phyloP scores from a whole-genome alignment of 2,113 vertebrate genomes.

The Sebastes schlegelii region DNA sequence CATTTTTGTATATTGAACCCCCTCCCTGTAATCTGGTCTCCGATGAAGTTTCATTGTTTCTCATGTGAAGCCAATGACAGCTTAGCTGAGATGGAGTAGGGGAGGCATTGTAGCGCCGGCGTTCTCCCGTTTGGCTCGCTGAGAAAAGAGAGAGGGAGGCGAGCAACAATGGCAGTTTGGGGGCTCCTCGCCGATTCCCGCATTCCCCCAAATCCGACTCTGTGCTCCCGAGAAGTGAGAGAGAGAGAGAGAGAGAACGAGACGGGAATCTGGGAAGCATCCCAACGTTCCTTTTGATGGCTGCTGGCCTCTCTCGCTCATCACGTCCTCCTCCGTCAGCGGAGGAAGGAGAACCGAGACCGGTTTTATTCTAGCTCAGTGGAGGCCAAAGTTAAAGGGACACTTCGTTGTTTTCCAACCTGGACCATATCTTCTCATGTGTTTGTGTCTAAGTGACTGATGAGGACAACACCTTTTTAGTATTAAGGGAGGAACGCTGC shows the following conservation, averaged over 20 bases:
- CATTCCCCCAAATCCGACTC: constrained; percentile 72
- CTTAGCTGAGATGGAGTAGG: constrained; percentile 84
- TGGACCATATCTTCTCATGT: too few relatives aligned
- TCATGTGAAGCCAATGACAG: constrained; percentile 86
- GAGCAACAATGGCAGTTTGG: constrained; percentile 74
- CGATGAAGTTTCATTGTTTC: constrained; percentile 90
- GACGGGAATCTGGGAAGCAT: constrained; percentile 73
- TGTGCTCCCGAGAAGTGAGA: constrained; percentile 61
- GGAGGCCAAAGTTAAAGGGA: constrained; percentile 31
- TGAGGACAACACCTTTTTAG: too few relatives aligned
- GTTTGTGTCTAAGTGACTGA: too few relatives aligned
- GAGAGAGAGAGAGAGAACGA: constrained; percentile 63
- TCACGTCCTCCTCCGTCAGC: constrained; percentile 46
- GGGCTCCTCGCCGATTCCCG: constrained; percentile 66
- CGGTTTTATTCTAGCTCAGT: constrained; percentile 36
- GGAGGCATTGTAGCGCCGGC: constrained; percentile 79
- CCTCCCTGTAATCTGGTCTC: constrained; percentile 89
- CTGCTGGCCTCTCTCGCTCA: constrained; percentile 61
- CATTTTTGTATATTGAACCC: constrained; percentile 63
- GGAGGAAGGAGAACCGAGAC: constrained; percentile 37
- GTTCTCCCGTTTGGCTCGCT: constrained; percentile 80
- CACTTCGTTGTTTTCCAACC: too few relatives aligned
- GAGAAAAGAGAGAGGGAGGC: constrained; percentile 73
- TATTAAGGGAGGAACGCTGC: too few relatives aligned
- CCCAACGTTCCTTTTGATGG: constrained; percentile 74